Evolutionary conservation across 2,888 invertebrate genomes (phyloP).

Genomic region (Nomada lathburiana): DNA sequence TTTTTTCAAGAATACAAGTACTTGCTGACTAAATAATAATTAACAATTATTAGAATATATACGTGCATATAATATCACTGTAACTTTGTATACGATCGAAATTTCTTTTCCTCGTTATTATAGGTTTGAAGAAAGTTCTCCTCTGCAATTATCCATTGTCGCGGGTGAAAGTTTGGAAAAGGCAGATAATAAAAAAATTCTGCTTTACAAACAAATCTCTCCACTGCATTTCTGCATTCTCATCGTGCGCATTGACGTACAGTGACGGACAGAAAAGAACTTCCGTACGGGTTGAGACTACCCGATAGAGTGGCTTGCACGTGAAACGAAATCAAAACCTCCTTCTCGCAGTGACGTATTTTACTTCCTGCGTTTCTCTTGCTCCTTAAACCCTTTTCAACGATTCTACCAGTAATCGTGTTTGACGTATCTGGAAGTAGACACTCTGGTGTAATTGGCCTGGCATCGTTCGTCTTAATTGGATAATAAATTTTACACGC

Average conservation of each 20-base stretch:
- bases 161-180: background rate
- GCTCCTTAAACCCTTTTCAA: conserved; percentile 38
- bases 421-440: conserved; percentile 36
- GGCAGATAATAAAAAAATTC: background rate
- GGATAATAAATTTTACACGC: conserved; percentile 26
- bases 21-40: no score
- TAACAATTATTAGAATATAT: no score
- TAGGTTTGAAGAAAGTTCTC: background rate
- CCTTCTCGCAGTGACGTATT: conserved; percentile 20
- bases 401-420: conserved; percentile 12
- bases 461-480: conserved; percentile 1
- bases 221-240: conserved; percentile 45
- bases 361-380: conserved; percentile 43
- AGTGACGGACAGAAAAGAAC: conserved; percentile 52
- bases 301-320: conserved; percentile 52
- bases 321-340: conserved; percentile 62
- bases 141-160: no score
- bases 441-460: conserved; percentile 13
- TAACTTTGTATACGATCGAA: no score
- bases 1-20: no score
- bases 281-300: conserved; percentile 59
- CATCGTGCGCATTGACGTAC: conserved; percentile 43
- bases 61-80: no score
- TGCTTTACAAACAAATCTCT: conserved; percentile 1
- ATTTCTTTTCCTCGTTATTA: background rate